Evolutionary conservation across 2,888 invertebrate species (phyloP), one percentile per base, ranked within the genome.

Genomic region (Drosophila kokeensis): DNA sequence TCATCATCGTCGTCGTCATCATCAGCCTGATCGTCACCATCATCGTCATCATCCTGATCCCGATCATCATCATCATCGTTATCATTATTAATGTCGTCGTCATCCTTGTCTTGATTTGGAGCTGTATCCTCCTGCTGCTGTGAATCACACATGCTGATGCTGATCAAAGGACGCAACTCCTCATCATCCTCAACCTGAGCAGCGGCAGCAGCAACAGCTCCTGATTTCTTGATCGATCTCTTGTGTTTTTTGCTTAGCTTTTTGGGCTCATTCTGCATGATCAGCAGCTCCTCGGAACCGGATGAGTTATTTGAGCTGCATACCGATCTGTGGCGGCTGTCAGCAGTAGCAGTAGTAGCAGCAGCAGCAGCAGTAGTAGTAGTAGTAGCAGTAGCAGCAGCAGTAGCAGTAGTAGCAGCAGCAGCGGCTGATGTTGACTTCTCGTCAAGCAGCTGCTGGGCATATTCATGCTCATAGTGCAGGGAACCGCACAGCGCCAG

Each of bases 401-500:
- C 7, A 15, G 34, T 6, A 38, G 38, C 2, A 24, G 24, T 24
- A 1, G 24, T 2, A 1, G 24, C 38, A 38, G 11, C 21, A 3
- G 6, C n/a, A 3, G 42, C 4, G 0, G n/a, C 42, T 6, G 24
- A 27, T 3, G 49, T 13, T 36, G 21, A 15, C 38, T 27, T 54
- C 10, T 27, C 3, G 0, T 29, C 55, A 40, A 70, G 18, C 55
- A 69, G 40, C 24, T 76, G 73, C 1, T 45, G 21, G 45, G 72
- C 72, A 49, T 87, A 87, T 63, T 93, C 92, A 36, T 89, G 82
- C 72, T 93, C 91, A 40, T 92, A 92, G 77, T 93, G 93, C 65
- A 93, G 73, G 11, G 93, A 93, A 1, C 92, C 92, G 59, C 93
- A 93, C 2, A 93, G 79, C 0, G 93, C 93, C 63, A 93, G 80